These are phyloP conservation scores for Ptychoptera albimana DNA, from an alignment of 2,888 invertebrate genomes.

Conservation along the genomic window DNA sequence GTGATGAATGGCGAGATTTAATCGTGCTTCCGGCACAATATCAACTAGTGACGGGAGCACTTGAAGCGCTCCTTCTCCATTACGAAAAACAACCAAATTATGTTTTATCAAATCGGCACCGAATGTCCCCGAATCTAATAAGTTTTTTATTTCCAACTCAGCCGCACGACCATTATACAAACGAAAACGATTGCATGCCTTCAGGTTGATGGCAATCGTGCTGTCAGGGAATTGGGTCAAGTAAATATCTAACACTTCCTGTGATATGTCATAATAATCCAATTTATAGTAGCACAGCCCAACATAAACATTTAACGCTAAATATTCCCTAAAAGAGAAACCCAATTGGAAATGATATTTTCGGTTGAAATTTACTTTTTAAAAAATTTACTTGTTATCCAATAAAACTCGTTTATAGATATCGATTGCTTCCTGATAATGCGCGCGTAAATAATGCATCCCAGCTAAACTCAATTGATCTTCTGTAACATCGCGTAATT, in stretches of 20 bases:
- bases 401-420: constrained; percentile 88
- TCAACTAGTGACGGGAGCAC: constrained; percentile 78
- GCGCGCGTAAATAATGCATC: constrained; percentile 87
- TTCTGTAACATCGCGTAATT: constrained; percentile 73
- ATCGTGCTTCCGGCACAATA: constrained; percentile 88
- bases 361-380: neutral
- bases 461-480: constrained; percentile 93
- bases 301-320: constrained; percentile 93
- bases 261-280: constrained; percentile 96
- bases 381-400: constrained; percentile 59
- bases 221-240: constrained; percentile 83
- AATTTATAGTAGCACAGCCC: constrained; percentile 96
- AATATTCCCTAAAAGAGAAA: constrained; percentile 50
- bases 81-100: constrained; percentile 87
- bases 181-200: constrained; percentile 55
- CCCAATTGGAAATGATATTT: neutral
- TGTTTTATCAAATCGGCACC: constrained; percentile 88
- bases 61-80: constrained; percentile 87
- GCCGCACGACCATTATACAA: constrained; percentile 91
- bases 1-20: constrained; percentile 91
- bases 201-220: constrained; percentile 87
- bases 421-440: constrained; percentile 97
- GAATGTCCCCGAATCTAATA: constrained; percentile 57
- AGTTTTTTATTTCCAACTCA: constrained; percentile 78
- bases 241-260: constrained; percentile 90